Conservation (phyloP, 2,888 invertebrate species). For the Limnephilus rhombicus region DNA sequence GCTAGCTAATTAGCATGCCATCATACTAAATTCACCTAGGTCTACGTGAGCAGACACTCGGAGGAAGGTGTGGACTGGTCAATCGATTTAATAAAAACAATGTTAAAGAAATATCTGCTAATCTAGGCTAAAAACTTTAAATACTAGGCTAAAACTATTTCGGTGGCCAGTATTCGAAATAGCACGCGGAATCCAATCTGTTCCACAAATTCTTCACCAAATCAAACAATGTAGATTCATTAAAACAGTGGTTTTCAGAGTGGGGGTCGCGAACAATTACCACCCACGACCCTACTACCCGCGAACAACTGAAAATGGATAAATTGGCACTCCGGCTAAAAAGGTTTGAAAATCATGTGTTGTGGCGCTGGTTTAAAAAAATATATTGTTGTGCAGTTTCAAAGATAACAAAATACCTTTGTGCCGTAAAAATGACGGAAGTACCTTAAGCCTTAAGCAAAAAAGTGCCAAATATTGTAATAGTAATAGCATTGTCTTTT, state of each 20-base stretch:
- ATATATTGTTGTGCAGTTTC: too few species aligned
- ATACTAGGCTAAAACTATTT: neutral
- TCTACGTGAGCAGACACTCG: neutral
- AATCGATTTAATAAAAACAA: neutral
- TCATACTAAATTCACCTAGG: neutral
- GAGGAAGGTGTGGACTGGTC: neutral
- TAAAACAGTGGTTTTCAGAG: neutral
- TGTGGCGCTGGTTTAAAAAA: too few species aligned
- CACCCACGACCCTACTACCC: too few species aligned
- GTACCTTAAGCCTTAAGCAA: neutral
- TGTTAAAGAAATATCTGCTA: neutral
- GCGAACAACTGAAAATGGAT: too few species aligned
- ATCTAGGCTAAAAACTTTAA: neutral
- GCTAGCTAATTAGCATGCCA: neutral
- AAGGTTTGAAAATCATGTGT: too few species aligned
- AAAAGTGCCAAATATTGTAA: neutral
- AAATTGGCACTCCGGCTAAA: too few species aligned
- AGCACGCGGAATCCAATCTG: neutral
- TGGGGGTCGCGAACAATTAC: too few species aligned
- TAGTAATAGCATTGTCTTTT: neutral
- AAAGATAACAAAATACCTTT: too few species aligned
- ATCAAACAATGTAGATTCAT: neutral
- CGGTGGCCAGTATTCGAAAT: neutral
- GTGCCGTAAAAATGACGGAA: too few species aligned
- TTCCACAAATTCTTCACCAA: too few species aligned